These are phyloP conservation scores for Lepisosteus oculatus DNA, from an alignment of 2,113 vertebrate species.

Conservation along the genomic window DNA sequence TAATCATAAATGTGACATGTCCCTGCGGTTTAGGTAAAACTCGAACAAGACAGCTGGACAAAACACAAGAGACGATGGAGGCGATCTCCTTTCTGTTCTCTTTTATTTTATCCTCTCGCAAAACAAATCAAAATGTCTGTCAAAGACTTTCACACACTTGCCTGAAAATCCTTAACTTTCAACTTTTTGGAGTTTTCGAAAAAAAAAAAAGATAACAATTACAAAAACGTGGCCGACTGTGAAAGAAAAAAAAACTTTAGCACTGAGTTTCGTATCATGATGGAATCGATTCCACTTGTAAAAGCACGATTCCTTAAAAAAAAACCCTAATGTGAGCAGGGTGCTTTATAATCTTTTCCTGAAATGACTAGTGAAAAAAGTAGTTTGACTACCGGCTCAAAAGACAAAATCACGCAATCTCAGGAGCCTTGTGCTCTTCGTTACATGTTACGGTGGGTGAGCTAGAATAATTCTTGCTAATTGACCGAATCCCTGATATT, in stretches of 20 bases:
- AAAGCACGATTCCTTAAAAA: too few species aligned
- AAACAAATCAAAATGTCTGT: slow-evolving; percentile 18
- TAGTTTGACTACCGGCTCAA: too few species aligned
- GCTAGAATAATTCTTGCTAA: background rate
- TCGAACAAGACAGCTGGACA: slow-evolving; percentile 11
- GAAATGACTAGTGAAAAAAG: too few species aligned
- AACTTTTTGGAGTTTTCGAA: background rate
- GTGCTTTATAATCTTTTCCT: too few species aligned
- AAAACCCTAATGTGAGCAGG: too few species aligned
- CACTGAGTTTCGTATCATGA: too few species aligned
- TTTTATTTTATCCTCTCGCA: background rate
- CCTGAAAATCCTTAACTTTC: background rate
- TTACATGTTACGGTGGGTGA: background rate
- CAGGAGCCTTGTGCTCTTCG: too few species aligned
- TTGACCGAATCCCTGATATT: background rate
- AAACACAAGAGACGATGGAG: slow-evolving; percentile 19
- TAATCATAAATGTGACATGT: slow-evolving; percentile 59
- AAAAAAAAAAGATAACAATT: background rate
- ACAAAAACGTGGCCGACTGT: too few species aligned
- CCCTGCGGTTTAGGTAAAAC: slow-evolving; percentile 34
- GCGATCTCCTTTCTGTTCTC: slow-evolving; percentile 11
- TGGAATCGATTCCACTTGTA: too few species aligned
- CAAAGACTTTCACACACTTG: background rate
- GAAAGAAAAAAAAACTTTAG: too few species aligned
- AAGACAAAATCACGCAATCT: too few species aligned